phyloP scores from a whole-genome alignment of 2,113 vertebrate species.

The Nesogale talazaci region DNA sequence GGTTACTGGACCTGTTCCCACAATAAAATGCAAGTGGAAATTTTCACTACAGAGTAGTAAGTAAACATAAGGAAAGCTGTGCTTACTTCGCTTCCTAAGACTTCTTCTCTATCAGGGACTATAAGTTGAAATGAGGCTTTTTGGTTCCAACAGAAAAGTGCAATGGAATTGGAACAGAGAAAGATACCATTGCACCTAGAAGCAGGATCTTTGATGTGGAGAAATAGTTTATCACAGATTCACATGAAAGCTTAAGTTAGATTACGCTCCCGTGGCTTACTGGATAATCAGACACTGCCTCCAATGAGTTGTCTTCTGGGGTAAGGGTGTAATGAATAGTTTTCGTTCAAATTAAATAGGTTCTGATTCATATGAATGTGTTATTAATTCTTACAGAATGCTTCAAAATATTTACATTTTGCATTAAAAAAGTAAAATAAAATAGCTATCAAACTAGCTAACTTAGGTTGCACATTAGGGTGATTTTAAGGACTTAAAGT shows the following conservation, averaged over 20 bases:
- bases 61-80: background rate
- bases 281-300: background rate
- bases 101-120: background rate
- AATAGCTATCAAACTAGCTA: slow-evolving; percentile 48
- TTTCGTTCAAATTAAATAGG: slow-evolving; percentile 6
- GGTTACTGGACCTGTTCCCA: too few relatives aligned
- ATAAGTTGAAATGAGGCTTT: background rate
- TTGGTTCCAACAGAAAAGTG: background rate
- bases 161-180: background rate
- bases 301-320: background rate
- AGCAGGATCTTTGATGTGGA: background rate
- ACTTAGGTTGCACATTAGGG: slow-evolving; percentile 59
- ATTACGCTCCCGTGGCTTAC: background rate
- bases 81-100: too few relatives aligned
- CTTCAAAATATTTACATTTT: slow-evolving; percentile 60
- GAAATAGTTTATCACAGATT: background rate
- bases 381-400: slow-evolving; percentile 54
- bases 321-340: background rate
- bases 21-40: too few relatives aligned
- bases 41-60: background rate
- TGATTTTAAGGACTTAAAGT: slow-evolving; percentile 73
- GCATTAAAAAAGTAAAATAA: slow-evolving; percentile 44
- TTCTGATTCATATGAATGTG: background rate
- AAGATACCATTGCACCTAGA: background rate
- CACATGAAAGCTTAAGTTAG: background rate